Conservation (phyloP, 2,888 invertebrate genomes). For the Diarsia brunnea region DNA sequence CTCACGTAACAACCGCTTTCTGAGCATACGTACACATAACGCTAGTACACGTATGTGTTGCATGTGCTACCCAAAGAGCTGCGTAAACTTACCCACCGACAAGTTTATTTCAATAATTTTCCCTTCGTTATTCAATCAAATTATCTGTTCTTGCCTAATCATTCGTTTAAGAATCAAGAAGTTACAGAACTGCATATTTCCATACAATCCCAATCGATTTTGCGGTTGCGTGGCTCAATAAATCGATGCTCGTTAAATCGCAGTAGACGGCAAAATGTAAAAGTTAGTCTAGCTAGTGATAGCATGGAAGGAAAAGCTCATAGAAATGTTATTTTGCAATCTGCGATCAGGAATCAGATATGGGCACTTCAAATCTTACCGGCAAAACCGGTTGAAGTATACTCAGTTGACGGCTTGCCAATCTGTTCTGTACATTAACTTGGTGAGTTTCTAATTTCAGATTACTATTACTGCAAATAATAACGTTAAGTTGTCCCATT, state of each 20-base stretch:
- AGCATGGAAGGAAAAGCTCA: constrained; percentile 37
- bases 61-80: constrained; percentile 55
- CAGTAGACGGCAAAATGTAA: constrained; percentile 19
- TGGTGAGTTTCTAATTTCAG: constrained; percentile 47
- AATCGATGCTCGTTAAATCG: constrained; percentile 35
- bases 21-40: constrained; percentile 75
- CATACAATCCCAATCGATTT: constrained; percentile 56
- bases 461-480: constrained; percentile 51
- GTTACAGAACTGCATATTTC: constrained; percentile 48
- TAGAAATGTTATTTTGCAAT: constrained; percentile 38
- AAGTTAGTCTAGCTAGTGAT: constrained; percentile 14
- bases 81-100: constrained; percentile 46
- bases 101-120: constrained; percentile 42
- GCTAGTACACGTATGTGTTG: constrained; percentile 64
- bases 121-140: constrained; percentile 15
- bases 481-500: constrained; percentile 34
- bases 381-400: constrained; percentile 51
- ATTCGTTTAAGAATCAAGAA: constrained; percentile 10
- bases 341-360: constrained; percentile 35
- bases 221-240: constrained; percentile 33
- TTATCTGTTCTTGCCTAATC: constrained; percentile 25
- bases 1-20: constrained; percentile 88
- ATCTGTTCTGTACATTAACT: constrained; percentile 37
- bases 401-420: constrained; percentile 51
- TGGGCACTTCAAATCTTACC: constrained; percentile 40